Evolutionary conservation across 2,113 vertebrate species (phyloP), one percentile per base, ranked within the genome.

Genomic region (Sebastes fasciatus): DNA sequence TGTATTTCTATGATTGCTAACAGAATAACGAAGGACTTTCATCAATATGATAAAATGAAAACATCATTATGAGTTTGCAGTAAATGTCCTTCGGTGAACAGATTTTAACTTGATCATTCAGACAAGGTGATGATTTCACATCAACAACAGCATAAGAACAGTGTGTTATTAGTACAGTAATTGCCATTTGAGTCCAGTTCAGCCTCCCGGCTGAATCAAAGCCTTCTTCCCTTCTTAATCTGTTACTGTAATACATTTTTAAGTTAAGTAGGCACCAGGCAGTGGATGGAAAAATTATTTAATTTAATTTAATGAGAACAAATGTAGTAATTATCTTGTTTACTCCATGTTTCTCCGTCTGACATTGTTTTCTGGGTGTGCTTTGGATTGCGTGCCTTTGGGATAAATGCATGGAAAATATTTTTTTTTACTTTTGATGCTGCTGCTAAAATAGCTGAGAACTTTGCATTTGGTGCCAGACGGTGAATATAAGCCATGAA

Each of bases 321-420:
- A 89, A 82, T 82, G 54, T 68, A 74, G 86, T 77, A 87, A 90
- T 93, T 84, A 88, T 89, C 80, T 84, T 88, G 81, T 90, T 87
- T 82, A 82, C 77, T 72, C 57, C 62, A 21, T 62, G 67, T 82
- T 80, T 70, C 72, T 74, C 65, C 2, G 26, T 72, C 76, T 54
- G 73, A 86, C 69, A 82, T 82, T 89, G 80, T 77, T 88, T 77
- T 76, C 42, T 58, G 54, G 7, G 67, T 67, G 73, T 51, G 73
- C 76, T 90, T 64, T 49, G 66, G 82, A 84, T 77, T 82, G 73
- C 74, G 85, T 34, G 34, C 34, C 88, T 84, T 64, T 42, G 42
- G 92, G 80, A 88, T 87, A 81, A 80, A 82, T 6, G 67, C 81
- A 87, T 85, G 26, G 80, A 43, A 89, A 91, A 84, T 85, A 79